A percentile compares a stretch with the other conserved stretches of the same genome.
Conservation (phyloP, 2,113 vertebrate genomes). For the Octodon degus region DNA sequence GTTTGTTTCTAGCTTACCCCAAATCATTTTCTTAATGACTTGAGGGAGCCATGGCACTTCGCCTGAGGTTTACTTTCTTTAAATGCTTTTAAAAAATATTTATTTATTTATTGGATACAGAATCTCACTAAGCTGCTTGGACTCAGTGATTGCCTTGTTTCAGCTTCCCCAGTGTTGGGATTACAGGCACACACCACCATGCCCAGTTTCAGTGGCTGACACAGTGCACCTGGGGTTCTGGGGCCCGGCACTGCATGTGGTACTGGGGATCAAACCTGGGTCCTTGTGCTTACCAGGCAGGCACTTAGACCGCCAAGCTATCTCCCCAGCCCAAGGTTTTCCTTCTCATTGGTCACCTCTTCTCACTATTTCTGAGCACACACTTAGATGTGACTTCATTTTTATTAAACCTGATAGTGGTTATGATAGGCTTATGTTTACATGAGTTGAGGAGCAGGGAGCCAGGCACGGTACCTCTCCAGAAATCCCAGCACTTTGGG, state of each 20-base stretch:
- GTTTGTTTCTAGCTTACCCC: neutral
- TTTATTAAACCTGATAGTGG: neutral
- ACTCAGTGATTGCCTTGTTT: no score
- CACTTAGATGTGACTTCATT: neutral
- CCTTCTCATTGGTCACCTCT: neutral
- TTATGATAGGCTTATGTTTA: neutral
- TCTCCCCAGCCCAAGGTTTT: neutral
- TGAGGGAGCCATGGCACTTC: neutral
- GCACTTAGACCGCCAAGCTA: no score
- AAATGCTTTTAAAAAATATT: no score
- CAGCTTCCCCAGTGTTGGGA: no score
- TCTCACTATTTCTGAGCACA: neutral
- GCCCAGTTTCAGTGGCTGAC: no score
- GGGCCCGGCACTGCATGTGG: no score
- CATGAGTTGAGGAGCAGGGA: neutral
- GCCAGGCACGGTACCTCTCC: neutral
- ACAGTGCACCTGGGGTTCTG: no score
- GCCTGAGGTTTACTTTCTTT: neutral
- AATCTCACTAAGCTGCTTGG: no score
- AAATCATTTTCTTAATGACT: neutral
- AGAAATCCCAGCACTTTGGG: neutral
- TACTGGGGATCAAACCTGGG: no score
- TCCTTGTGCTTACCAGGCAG: no score
- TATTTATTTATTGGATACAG: no score
- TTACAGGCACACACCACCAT: no score